Evolutionary conservation across 2,797 vertebrate species (phyloP).

Genomic region (Danio choprae): DNA sequence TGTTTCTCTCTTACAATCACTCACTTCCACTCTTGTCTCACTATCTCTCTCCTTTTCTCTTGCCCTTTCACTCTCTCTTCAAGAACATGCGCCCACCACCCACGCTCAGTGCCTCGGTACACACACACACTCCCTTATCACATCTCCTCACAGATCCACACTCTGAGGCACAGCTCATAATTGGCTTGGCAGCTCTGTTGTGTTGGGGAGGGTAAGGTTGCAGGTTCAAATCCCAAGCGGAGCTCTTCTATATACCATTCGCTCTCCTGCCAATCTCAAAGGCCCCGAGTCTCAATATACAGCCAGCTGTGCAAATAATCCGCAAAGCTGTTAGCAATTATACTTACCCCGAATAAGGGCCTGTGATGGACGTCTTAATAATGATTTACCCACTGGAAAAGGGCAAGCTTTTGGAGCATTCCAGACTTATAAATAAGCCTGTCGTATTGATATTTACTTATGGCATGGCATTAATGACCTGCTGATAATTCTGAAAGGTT

Average conservation of each 20-base stretch:
- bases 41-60: conserved; percentile 23
- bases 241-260: conserved; percentile 51
- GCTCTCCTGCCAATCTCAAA: conserved; percentile 59
- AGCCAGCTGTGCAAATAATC: conserved; percentile 63
- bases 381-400: conserved; percentile 62
- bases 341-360: conserved; percentile 58
- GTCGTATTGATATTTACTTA: conserved; percentile 63
- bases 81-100: conserved; percentile 32
- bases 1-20: conserved; percentile 9
- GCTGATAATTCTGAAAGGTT: conserved; percentile 64
- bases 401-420: conserved; percentile 57
- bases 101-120: conserved; percentile 3
- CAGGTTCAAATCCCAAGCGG: conserved; percentile 64
- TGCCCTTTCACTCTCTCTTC: conserved; percentile 43
- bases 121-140: conserved; percentile 34
- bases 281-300: conserved; percentile 59
- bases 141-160: conserved; percentile 40
- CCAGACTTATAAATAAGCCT: conserved; percentile 59
- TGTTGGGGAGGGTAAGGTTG: conserved; percentile 65
- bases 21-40: conserved; percentile 53
- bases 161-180: conserved; percentile 61
- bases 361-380: conserved; percentile 64
- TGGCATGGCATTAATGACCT: conserved; percentile 65
- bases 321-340: conserved; percentile 66
- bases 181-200: conserved; percentile 69